Evolutionary conservation across 2,113 vertebrate species (phyloP).

Genomic region (Calcarius ornatus): DNA sequence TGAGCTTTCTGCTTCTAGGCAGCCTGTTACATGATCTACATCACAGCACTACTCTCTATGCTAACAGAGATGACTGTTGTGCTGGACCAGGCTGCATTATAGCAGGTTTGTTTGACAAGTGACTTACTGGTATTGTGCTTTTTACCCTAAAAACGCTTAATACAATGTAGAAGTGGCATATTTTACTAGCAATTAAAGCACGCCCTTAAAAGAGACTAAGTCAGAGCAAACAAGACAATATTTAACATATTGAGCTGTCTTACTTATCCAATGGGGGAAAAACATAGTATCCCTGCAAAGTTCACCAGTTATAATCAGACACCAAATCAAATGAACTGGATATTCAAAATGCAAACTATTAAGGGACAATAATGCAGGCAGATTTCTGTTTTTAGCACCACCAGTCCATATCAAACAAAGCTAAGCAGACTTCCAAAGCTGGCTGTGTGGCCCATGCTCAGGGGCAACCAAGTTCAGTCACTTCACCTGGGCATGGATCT

Average conservation of each 20-base stretch:
- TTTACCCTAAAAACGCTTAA: not conserved
- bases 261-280: no score
- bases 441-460: no score
- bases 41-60: not conserved
- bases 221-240: not conserved
- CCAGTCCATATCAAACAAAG: not conserved
- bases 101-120: not conserved
- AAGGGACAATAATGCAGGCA: not conserved
- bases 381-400: not conserved
- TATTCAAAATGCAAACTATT: not conserved
- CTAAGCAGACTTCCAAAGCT: not conserved
- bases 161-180: not conserved
- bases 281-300: not conserved
- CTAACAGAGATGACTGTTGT: not conserved
- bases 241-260: not conserved
- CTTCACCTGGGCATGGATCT: not conserved
- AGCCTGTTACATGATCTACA: not conserved
- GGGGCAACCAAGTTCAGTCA: fast-evolving
- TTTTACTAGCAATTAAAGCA: not conserved
- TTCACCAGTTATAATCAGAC: not conserved
- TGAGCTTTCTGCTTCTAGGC: not conserved
- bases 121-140: not conserved
- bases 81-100: not conserved
- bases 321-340: not conserved
- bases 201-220: not conserved